Base-by-base conservation (phyloP, 2,113 vertebrate genomes). In the Sakesphorus luctuosus region DNA sequence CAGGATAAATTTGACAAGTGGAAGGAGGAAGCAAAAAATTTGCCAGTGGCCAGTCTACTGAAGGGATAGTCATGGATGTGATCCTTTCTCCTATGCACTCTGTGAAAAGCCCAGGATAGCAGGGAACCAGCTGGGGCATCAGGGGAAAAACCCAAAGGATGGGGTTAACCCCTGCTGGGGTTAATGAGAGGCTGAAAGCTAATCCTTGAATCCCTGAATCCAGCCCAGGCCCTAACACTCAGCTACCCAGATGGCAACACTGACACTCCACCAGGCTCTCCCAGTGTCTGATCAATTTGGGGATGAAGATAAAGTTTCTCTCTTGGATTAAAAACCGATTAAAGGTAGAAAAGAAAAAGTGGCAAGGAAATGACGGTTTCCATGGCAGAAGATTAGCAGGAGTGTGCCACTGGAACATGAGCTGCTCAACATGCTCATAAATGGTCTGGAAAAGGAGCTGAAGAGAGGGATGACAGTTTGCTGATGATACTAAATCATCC, bases 361-460 rank as follows among this genome's bases (percentile, higher is more conserved):
- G 56, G 68, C 38, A 78, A 84, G 61, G 71, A 89, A 91, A 89
- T 43, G 73, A 50, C 10, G 10, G 56, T 91, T 94, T 82, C 82
- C 40, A n/a, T 47, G 71, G 69, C 10, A 75, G 87, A 58, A 84
- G 78, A 76, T 75, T 53, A 89, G 78, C 81, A 83, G 58, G 67
- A 66, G 26, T 75, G 53, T 90, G 82, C 74, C 44, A 68, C 67
- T 62, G 94, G 79, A 86, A 80, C 80, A 67, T 3, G 8, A 2
- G 4, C 67, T 74, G 83, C 55, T 90, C 90, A 50, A 74, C 90
- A 93, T 97, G 94, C 61, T 96, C 95, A 93, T 92, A 97, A 95
- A 97, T 94, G 95, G 96, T 90, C 94, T 95, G 95, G 95, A 94
- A 96, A 94, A 77, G 95, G 65, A 95, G 86, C 83, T 80, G 87